Evolutionary conservation across 30 jellyfish, hydroid and myxozoan genomes (phyloP).

Genomic region (Chironex yamaguchii): DNA sequence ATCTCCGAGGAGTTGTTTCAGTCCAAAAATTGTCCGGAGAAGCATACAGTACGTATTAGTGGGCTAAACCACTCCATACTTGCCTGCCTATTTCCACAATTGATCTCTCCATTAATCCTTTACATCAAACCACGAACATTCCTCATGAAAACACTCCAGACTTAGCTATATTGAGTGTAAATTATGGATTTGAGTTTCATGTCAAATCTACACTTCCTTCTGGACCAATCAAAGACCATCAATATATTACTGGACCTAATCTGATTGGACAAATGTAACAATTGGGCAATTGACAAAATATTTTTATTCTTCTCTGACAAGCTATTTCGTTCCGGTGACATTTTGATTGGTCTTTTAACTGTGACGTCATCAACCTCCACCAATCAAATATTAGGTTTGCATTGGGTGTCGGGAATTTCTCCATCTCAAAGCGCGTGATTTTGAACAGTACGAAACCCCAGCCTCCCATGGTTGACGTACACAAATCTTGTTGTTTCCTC

Average conservation of each 20-base stretch:
- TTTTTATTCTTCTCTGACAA: too few species aligned
- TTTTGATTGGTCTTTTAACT: not conserved
- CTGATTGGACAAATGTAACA: not conserved
- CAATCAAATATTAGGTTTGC: conserved; percentile 47
- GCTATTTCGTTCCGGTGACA: not conserved
- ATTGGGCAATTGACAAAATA: not conserved
- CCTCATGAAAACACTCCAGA: too few species aligned
- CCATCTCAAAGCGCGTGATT: conserved; percentile 96
- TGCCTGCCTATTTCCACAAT: too few species aligned
- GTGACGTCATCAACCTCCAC: conserved; percentile 26
- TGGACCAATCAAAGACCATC: not conserved
- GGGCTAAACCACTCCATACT: too few species aligned
- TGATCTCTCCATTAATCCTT: too few species aligned
- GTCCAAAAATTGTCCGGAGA: too few species aligned
- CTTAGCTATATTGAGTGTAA: too few species aligned
- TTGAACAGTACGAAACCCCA: conserved; percentile 88
- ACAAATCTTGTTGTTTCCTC: not conserved
- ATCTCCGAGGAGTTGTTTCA: too few species aligned
- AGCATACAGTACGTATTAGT: too few species aligned
- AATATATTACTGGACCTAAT: not conserved
- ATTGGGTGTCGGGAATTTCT: conserved; percentile 89
- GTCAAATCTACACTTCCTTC: not conserved
- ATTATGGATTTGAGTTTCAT: not conserved
- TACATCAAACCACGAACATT: too few species aligned
- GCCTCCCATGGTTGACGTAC: conserved; percentile 23